Evolutionary conservation across 2,797 vertebrate genomes (phyloP).

Genomic region (Lutjanus argentimaculatus): DNA sequence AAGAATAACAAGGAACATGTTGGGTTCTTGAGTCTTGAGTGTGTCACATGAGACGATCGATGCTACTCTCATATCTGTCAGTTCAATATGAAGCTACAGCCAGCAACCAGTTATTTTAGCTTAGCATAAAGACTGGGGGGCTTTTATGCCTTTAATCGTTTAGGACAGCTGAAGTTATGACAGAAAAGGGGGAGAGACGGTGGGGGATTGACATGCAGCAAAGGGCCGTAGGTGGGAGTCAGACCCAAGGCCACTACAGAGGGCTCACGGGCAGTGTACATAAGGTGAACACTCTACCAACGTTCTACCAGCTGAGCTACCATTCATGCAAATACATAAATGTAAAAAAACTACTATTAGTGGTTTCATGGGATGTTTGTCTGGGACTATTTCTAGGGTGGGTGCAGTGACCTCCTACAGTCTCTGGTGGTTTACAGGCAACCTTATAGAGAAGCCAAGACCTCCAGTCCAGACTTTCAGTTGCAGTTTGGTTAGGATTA

Average conservation of each 20-base stretch:
- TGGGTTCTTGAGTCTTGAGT: background rate
- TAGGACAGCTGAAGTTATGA: too few relatives aligned
- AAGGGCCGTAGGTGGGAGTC: too few relatives aligned
- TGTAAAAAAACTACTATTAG: background rate
- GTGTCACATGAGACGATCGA: background rate
- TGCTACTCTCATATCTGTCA: background rate
- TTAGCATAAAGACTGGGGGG: background rate
- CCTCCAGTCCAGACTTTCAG: too few relatives aligned
- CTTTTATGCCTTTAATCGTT: too few relatives aligned
- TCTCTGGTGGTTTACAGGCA: background rate
- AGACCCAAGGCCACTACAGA: too few relatives aligned
- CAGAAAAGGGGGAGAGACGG: too few relatives aligned
- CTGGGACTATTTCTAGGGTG: background rate
- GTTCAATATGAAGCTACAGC: conserved; percentile 1
- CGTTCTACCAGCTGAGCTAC: too few relatives aligned
- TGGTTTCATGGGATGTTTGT: background rate
- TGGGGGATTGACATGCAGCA: too few relatives aligned
- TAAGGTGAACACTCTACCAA: too few relatives aligned
- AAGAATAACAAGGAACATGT: background rate
- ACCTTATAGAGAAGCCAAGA: background rate
- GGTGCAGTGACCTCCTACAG: background rate
- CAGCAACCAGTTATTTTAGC: background rate
- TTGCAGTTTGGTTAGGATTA: too few relatives aligned
- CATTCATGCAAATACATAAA: background rate
- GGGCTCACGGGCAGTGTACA: too few relatives aligned